Evolutionary conservation across 2,888 invertebrate genomes (phyloP).

Genomic region (Mythimna ferrago): DNA sequence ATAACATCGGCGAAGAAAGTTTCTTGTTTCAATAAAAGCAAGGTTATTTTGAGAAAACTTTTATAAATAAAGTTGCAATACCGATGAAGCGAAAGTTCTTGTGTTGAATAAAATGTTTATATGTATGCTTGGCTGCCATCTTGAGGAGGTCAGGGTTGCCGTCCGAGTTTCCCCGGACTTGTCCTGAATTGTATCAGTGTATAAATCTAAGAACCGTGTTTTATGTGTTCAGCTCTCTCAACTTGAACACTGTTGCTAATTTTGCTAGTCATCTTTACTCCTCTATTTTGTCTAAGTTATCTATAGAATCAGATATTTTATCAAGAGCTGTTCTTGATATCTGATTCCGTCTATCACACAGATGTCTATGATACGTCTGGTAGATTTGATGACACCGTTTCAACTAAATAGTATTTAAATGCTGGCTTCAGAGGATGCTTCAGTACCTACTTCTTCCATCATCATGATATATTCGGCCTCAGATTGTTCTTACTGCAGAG

Average conservation of each 20-base stretch:
- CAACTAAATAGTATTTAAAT: not conserved
- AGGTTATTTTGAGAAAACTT: slow-evolving; percentile 29
- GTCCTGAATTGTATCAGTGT: slow-evolving; percentile 25
- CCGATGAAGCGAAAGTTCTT: slow-evolving; percentile 48
- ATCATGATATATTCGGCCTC: too few relatives aligned
- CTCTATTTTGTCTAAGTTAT: not conserved
- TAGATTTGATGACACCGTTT: not conserved
- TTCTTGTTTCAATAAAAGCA: slow-evolving; percentile 49
- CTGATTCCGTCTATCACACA: not conserved
- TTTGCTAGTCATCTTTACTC: not conserved
- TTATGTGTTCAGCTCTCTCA: not conserved
- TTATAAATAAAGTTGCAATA: slow-evolving; percentile 17
- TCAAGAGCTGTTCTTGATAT: not conserved
- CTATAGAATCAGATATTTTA: not conserved
- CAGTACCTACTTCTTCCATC: too few relatives aligned
- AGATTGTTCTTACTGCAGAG: too few relatives aligned
- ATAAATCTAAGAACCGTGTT: slow-evolving; percentile 19
- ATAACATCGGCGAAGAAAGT: slow-evolving; percentile 42
- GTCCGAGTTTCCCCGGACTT: slow-evolving; percentile 37
- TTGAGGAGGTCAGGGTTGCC: slow-evolving; percentile 38
- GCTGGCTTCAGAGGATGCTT: not conserved
- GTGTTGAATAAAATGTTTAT: slow-evolving; percentile 29
- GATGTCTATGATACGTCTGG: not conserved
- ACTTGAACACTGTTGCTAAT: not conserved
- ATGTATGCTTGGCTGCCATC: slow-evolving; percentile 2